Base-by-base conservation (phyloP, 1,140 invertebrate species). In the Pseudoatta argentina region DNA sequence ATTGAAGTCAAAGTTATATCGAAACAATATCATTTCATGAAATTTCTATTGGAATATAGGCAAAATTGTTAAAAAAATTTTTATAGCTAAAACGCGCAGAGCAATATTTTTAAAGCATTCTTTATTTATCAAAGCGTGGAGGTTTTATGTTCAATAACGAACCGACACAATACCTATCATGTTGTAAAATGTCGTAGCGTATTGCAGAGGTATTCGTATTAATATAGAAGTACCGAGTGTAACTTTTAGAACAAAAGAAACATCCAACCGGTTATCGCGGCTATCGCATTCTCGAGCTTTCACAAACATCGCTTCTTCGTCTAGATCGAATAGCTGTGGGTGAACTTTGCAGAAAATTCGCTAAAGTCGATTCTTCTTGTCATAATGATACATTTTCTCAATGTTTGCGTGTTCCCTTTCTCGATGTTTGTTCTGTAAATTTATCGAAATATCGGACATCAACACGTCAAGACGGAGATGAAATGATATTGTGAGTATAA, bases 201-300 rank as follows among this genome's bases (percentile, higher is more conserved):
- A 48, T 24, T 44, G 63, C 76, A 12, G 27, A 16, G 44, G 30
- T 63, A 66, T 57, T 82, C 8, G 69, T 51, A 75, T 75, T 30
- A 14, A 75, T 83, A 72, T 82, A 82, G 14, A 12, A 72, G 12
- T 12, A 16, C 48, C 64, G 16, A 44, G 18, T 55, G 48, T 51
- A 75, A 83, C 69, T 83, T 82, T 75, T 73, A 48, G 69, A 83
- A 83, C 79, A 83, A 83, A 51, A 75, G 69, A 30, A 83, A 61
- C 79, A 63, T 61, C 12, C 57, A 30, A 24, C 18, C 39, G 77
- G 16, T 53, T 81, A 71, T 81, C 78, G 64, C 51, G 77, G 51
- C 64, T 30, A 69, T 78, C 48, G 77, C 24, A 24, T 67, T 39
- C 63, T 21, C 34, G 53, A 75, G 79, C 67, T 73, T 82, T 51